Evolutionary conservation across 2,888 invertebrate genomes (phyloP).

Genomic region (Pedicia rivosa): DNA sequence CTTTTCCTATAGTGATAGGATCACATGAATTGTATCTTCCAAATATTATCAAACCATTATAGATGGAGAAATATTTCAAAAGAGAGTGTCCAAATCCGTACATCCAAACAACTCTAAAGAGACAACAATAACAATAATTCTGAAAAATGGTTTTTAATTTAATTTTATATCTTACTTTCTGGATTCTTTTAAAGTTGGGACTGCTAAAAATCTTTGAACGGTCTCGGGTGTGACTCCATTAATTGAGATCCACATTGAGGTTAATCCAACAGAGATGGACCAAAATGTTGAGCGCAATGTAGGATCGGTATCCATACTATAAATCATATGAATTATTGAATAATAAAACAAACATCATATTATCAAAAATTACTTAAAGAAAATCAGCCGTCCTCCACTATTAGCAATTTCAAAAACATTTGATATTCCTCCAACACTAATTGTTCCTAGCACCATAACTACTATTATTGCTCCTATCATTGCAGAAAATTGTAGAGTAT

Average conservation of each 20-base stretch:
- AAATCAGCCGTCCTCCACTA: conserved; percentile 37
- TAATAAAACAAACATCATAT: conserved; percentile 1
- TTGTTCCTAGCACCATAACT: conserved; percentile 39
- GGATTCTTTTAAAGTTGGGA: conserved; percentile 38
- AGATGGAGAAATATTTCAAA: conserved; percentile 38
- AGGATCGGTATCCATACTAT: conserved; percentile 41
- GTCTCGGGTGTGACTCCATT: conserved; percentile 40
- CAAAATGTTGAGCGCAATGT: conserved; percentile 43
- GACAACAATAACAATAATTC: too few species aligned
- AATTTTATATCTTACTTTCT: conserved; percentile 14
- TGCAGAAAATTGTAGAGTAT: conserved; percentile 39
- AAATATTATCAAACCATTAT: conserved; percentile 44
- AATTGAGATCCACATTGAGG: conserved; percentile 33
- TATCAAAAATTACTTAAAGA: conserved; percentile 37
- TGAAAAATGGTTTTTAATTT: too few species aligned
- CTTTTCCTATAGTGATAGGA: conserved; percentile 40
- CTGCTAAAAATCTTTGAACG: conserved; percentile 42
- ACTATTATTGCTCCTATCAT: conserved; percentile 35
- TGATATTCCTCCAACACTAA: conserved; percentile 36
- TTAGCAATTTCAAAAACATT: conserved; percentile 39
- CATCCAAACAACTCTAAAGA: conserved; percentile 13
- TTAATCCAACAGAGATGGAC: conserved; percentile 38
- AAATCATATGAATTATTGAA: conserved; percentile 11
- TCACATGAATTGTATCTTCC: conserved; percentile 49
- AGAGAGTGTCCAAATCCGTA: conserved; percentile 34